Evolutionary conservation across 2,797 vertebrate species (phyloP).

Genomic region (Loris lydekkerianus): DNA sequence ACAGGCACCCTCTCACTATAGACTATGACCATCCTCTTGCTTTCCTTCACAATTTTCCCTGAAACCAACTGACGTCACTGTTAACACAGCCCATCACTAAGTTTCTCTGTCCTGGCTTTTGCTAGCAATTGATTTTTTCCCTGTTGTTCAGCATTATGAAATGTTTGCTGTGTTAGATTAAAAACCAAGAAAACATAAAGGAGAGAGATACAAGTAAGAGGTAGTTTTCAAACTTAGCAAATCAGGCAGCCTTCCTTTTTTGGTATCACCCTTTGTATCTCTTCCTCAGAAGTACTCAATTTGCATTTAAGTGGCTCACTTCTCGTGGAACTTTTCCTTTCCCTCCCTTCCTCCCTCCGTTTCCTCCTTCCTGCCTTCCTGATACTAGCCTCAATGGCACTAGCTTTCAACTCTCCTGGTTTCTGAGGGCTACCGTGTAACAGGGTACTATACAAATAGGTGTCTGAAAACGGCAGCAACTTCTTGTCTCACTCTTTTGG

Average conservation of each 20-base stretch:
- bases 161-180: neutral
- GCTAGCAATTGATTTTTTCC: constrained; percentile 12
- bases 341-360: fast-evolving
- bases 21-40: constrained; percentile 64
- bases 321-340: constrained; percentile 47
- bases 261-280: neutral
- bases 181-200: neutral
- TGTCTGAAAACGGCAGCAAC: neutral
- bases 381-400: neutral
- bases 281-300: constrained; percentile 55
- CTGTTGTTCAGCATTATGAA: neutral
- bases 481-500: neutral
- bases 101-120: constrained; percentile 1
- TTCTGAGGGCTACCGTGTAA: neutral
- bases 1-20: constrained; percentile 74
- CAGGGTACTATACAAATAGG: neutral
- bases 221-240: constrained; percentile 30
- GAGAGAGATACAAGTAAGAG: neutral
- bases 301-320: constrained; percentile 68
- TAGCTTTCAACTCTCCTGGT: neutral
- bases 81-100: constrained; percentile 24
- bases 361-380: neutral
- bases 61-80: constrained; percentile 37
- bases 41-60: neutral
- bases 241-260: neutral